phyloP scores from a whole-genome alignment of 2,113 vertebrate genomes.

The Tympanuchus pallidicinctus region DNA sequence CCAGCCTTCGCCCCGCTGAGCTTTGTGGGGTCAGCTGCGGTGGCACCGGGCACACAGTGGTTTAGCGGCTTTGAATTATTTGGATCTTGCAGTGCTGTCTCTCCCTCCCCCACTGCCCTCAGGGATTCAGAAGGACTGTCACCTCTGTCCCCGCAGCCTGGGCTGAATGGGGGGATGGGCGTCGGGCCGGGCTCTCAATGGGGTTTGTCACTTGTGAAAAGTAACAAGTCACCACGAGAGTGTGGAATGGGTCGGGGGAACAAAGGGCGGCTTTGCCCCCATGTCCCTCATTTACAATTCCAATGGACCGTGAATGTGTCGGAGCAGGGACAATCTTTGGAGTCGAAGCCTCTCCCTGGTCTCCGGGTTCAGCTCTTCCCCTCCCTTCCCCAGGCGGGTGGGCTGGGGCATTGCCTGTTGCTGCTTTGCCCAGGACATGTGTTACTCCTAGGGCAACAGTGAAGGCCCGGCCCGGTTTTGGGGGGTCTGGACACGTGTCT shows the following conservation, averaged over 20 bases:
- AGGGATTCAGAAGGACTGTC: neutral
- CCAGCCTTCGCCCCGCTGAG: neutral
- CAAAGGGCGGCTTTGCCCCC: constrained; percentile 75
- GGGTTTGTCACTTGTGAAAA: constrained; percentile 79
- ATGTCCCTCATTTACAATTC: constrained; percentile 80
- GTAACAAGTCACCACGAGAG: constrained; percentile 72
- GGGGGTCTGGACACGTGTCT: rapidly evolving
- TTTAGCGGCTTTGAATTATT: neutral
- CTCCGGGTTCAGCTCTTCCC: constrained; percentile 22
- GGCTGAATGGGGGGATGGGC: constrained; percentile 51
- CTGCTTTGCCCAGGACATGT: neutral
- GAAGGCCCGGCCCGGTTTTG: neutral
- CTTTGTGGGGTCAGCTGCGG: rapidly evolving
- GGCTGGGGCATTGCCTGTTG: neutral
- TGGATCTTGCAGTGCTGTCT: neutral
- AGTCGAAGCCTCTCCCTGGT: constrained; percentile 48
- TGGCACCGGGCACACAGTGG: neutral
- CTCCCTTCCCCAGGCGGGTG: neutral
- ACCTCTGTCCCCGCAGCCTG: constrained; percentile 16
- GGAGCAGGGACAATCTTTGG: neutral
- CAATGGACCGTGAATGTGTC: constrained; percentile 70
- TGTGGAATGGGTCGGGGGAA: constrained; percentile 70
- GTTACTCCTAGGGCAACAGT: neutral
- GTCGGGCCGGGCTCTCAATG: constrained; percentile 61
- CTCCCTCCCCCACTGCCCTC: neutral